These are phyloP conservation scores for Myotis planiceps DNA, from an alignment of 2,797 vertebrate species.

Conservation along the genomic window DNA sequence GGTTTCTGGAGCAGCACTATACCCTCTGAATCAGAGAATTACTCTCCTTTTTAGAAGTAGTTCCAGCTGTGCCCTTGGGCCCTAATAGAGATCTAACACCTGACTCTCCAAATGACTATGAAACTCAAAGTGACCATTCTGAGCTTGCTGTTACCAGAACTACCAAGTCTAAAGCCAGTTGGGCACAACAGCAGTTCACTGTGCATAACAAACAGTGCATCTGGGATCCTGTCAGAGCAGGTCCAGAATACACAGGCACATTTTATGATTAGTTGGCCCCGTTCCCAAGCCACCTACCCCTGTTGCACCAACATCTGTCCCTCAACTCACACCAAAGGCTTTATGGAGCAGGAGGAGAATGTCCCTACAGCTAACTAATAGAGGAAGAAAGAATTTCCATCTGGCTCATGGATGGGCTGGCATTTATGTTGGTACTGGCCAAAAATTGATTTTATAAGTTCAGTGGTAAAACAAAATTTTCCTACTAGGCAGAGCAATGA, in stretches of 20 bases:
- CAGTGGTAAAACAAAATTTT: neutral
- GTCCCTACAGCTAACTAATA: neutral
- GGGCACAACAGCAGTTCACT: neutral
- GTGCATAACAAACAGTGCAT: neutral
- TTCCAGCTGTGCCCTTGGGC: neutral
- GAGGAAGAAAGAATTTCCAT: neutral
- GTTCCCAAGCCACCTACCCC: neutral
- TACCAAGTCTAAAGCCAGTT: neutral
- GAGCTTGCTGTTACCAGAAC: neutral
- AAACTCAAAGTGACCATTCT: neutral
- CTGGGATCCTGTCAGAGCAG: neutral
- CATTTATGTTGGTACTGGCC: neutral
- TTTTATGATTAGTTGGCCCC: neutral
- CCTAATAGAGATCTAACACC: neutral
- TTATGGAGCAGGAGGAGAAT: neutral
- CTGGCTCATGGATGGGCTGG: neutral
- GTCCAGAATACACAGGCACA: neutral
- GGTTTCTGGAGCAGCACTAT: neutral
- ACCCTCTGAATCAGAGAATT: neutral
- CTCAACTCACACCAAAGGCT: neutral
- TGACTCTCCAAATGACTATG: neutral
- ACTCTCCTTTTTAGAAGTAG: neutral
- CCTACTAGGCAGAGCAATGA: neutral
- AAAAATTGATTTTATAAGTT: neutral
- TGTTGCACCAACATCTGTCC: neutral